phyloP scores from a whole-genome alignment of 2,797 vertebrate species.

The Chrosomus eos region DNA sequence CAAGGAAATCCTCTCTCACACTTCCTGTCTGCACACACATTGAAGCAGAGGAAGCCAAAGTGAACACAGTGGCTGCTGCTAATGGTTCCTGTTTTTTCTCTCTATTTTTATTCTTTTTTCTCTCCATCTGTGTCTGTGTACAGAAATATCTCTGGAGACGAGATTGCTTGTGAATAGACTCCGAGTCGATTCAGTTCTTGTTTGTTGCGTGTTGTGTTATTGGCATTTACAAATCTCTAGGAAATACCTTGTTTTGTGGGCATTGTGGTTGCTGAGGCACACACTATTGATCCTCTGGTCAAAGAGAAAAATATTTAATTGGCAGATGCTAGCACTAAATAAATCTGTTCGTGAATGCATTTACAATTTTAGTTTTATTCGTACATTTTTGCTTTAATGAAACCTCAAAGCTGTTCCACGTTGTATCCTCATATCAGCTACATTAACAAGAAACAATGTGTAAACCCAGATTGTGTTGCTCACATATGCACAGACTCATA shows the following conservation, averaged over 20 bases:
- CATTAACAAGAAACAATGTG: not conserved
- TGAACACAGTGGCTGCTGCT: not conserved
- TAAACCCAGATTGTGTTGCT: not conserved
- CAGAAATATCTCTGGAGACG: slow-evolving; percentile 21
- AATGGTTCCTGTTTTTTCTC: not conserved
- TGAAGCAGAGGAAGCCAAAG: not conserved
- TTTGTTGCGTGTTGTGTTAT: not conserved
- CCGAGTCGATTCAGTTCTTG: not conserved
- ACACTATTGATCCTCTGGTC: not conserved
- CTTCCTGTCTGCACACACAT: slow-evolving; percentile 19
- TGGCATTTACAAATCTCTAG: not conserved
- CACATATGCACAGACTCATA: not conserved
- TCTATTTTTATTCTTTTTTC: not conserved
- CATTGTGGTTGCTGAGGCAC: not conserved
- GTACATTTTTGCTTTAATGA: not conserved
- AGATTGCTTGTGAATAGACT: not conserved
- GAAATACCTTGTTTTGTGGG: not conserved
- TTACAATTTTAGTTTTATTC: not conserved
- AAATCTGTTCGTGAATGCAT: not conserved
- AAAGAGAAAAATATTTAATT: not conserved
- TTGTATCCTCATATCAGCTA: not conserved
- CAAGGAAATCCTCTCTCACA: slow-evolving; percentile 3
- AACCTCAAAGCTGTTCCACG: not conserved
- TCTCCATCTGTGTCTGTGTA: not conserved
- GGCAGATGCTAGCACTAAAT: not conserved